Percentiles rank a stretch among this genome's conserved stretches.
Evolutionary conservation across 2,888 invertebrate genomes (phyloP).

Genomic region (Ophion ventricosus): DNA sequence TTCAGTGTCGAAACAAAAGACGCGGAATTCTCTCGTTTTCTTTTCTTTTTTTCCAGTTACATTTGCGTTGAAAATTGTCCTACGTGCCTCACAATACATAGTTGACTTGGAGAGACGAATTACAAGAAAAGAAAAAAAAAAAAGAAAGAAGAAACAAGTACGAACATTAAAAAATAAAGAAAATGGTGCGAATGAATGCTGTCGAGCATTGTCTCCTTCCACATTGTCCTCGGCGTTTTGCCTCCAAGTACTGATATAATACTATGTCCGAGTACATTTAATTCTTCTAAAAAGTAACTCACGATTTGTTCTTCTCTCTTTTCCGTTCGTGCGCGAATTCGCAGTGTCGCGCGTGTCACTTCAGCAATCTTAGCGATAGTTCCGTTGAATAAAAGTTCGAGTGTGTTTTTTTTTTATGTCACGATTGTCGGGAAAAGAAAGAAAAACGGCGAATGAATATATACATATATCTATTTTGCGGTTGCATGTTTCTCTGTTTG

Average conservation of each 20-base stretch:
- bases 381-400: slow-evolving; percentile 5
- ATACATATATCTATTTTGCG: neutral
- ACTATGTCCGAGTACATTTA: neutral
- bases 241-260: too few species aligned
- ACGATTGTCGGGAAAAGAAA: neutral
- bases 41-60: slow-evolving; percentile 42
- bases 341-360: neutral
- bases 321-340: neutral
- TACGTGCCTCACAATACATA: slow-evolving; percentile 53
- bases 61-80: slow-evolving; percentile 47
- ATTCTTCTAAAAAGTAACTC: neutral
- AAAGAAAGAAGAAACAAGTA: slow-evolving; percentile 14
- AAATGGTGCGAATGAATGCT: neutral
- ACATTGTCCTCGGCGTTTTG: neutral
- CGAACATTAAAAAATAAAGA: slow-evolving; percentile 7
- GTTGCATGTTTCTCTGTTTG: slow-evolving; percentile 14
- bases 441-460: neutral
- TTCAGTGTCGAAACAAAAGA: slow-evolving; percentile 41
- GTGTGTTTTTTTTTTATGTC: neutral
- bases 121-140: slow-evolving; percentile 8
- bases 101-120: slow-evolving; percentile 31
- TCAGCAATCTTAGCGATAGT: slow-evolving; percentile 36
- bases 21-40: slow-evolving; percentile 35
- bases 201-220: neutral
- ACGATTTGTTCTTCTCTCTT: neutral